Evolutionary conservation across 1,140 invertebrate genomes (phyloP), one percentile per base, ranked within the genome.

Genomic region (Aricia agestis): DNA sequence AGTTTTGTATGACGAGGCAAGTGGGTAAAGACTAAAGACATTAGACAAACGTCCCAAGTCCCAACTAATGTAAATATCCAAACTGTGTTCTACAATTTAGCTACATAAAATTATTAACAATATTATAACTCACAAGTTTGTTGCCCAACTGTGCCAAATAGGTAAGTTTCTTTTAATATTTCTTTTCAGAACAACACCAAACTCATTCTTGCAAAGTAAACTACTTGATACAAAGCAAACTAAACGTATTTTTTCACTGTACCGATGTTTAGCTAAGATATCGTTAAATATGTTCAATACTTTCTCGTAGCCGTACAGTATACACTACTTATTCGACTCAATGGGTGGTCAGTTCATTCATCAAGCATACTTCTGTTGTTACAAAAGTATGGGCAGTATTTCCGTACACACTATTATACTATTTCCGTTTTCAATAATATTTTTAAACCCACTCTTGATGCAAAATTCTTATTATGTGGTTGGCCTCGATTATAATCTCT

Each of bases 281-380:
- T 36, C 36, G 36, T 36, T 36, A 32, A 1, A 18, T 7, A 63
- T 18, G 15, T 52, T n/a, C 58, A 52, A 76, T 74, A 86, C 78
- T 86, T 86, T 82, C 78, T 71, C 58, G 57, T 19, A 5, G 67
- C 79, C 72, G 25, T 75, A 78, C 77, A 70, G 36, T 36, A 67
- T 45, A 76, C 71, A 70, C 45, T 73, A 77, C 73, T 72, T 70
- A 75, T 61, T 25, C 67, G 58, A 41, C 86, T 72, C 87, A 72
- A 82, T 91, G 89, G 89, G 89, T 91, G 89, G 89, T 85, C 89
- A 81, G 73, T 73, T 78, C 77, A 81, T 84, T 85, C 78, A 82
- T 78, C 77, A 77, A 74, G 77, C 78, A 77, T 36, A 36, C 36
- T 36, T 36, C 36, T 36, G 6, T 63, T 63, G 59, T 42, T 11